Conservation (phyloP, 2,888 invertebrate species). For the Litoditis marina region DNA sequence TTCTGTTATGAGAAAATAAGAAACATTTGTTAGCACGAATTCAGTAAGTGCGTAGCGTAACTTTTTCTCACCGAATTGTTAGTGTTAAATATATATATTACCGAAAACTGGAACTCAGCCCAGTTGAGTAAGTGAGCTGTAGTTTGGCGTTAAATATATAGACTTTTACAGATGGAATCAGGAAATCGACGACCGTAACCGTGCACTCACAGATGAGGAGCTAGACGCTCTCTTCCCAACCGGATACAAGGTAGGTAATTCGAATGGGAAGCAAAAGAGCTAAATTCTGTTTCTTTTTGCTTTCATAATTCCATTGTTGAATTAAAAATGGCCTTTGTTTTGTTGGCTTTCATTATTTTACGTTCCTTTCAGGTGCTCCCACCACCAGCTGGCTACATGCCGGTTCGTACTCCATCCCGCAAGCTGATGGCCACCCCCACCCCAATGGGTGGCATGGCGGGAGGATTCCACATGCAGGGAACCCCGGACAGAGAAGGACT, state of each 20-base stretch:
- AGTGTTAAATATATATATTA: no score
- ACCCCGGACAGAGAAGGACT: constrained; percentile 57
- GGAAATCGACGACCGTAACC: constrained; percentile 95
- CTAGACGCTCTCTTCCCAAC: constrained; percentile 94
- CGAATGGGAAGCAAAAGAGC: neutral
- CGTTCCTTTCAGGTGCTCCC: constrained; percentile 68
- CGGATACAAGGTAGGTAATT: constrained; percentile 81
- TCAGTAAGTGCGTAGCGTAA: no score
- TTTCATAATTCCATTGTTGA: no score
- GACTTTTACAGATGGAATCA: constrained; percentile 66
- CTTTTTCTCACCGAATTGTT: no score
- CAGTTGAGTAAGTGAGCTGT: no score
- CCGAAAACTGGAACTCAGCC: no score
- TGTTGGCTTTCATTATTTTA: no score
- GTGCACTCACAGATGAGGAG: constrained; percentile 93
- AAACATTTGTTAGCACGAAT: no score
- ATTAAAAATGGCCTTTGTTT: no score
- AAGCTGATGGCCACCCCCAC: constrained; percentile 97
- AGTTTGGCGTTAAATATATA: no score
- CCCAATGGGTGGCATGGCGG: constrained; percentile 71
- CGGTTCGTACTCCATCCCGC: constrained; percentile 92
- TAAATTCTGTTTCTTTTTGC: no score
- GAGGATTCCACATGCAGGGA: constrained; percentile 86
- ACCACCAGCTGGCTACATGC: constrained; percentile 91
- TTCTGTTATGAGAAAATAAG: neutral